These are phyloP conservation scores for Palythoa heliodiscus DNA, from an alignment of 92 coral and sea anemone genomes.

Conservation along the genomic window DNA sequence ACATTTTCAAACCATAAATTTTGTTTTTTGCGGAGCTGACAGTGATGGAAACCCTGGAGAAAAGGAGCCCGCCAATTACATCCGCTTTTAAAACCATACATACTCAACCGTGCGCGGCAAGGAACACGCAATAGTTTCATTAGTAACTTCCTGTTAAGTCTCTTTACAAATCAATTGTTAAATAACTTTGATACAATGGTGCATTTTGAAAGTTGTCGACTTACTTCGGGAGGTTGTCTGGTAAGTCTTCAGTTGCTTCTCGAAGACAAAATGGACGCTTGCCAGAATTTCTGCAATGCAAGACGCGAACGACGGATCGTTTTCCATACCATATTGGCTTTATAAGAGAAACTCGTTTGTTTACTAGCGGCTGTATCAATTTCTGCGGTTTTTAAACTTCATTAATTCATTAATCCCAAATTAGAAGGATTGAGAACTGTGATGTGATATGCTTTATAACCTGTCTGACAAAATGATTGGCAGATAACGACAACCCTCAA, in stretches of 20 bases:
- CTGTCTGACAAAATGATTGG: constrained; percentile 33
- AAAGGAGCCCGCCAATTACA: background rate
- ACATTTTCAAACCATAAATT: background rate
- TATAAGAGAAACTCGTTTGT: constrained; percentile 10
- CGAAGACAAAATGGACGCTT: background rate
- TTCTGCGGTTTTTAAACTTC: constrained; percentile 20
- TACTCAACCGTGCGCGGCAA: background rate
- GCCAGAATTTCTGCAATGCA: background rate
- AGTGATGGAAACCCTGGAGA: background rate
- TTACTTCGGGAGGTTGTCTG: background rate
- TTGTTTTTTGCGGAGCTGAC: background rate
- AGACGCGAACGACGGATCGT: background rate
- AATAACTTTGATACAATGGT: background rate
- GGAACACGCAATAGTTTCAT: background rate
- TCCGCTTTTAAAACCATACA: background rate
- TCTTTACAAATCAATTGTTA: background rate
- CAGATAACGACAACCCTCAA: constrained; percentile 16
- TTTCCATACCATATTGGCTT: background rate
- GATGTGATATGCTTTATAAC: constrained; percentile 4
- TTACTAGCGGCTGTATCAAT: constrained; percentile 3
- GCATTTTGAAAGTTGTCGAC: background rate
- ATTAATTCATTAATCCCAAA: background rate
- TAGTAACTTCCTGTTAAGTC: constrained; percentile 10
- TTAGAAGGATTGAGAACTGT: background rate
- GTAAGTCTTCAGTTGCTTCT: background rate